These are phyloP conservation scores for Drosophila elegans DNA, from an alignment of 1,140 invertebrate genomes.

Conservation along the genomic window DNA sequence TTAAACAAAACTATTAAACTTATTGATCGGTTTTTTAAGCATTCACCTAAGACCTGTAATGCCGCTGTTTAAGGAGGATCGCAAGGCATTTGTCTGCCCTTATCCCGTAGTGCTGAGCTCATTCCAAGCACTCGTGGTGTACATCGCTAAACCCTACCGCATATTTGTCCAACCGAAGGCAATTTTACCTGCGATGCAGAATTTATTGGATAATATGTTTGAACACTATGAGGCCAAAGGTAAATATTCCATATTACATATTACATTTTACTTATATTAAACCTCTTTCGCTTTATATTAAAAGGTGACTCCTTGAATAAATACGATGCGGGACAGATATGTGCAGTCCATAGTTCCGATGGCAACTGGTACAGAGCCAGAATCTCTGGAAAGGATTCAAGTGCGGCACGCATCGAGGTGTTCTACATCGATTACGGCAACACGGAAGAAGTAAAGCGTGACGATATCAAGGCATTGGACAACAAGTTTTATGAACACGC, in stretches of 20 bases:
- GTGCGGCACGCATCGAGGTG: constrained; percentile 85
- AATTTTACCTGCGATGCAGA: constrained; percentile 78
- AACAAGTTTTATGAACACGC: constrained; percentile 85
- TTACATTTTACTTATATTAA: not conserved
- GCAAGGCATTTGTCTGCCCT: constrained; percentile 57
- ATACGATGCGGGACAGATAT: constrained; percentile 85
- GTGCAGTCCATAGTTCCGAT: constrained; percentile 87
- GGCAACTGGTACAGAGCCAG: constrained; percentile 89
- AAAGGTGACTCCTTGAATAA: constrained; percentile 56
- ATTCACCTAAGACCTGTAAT: constrained; percentile 74
- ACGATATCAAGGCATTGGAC: constrained; percentile 86
- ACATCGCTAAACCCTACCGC: constrained; percentile 78
- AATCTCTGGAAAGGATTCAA: constrained; percentile 85
- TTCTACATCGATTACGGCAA: constrained; percentile 92
- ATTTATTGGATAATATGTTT: constrained; percentile 86
- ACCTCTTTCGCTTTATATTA: not conserved
- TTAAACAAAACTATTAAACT: too few relatives aligned
- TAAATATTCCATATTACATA: constrained; percentile 34
- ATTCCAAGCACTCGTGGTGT: constrained; percentile 62
- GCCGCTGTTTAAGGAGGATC: constrained; percentile 74
- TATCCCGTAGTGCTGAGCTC: constrained; percentile 61
- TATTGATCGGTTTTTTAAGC: constrained; percentile 25
- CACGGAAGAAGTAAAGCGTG: constrained; percentile 86
- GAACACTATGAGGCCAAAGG: constrained; percentile 86
- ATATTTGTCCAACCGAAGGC: constrained; percentile 87